Conservation (phyloP, 2,113 vertebrate genomes). For the Laterallus jamaicensis region DNA sequence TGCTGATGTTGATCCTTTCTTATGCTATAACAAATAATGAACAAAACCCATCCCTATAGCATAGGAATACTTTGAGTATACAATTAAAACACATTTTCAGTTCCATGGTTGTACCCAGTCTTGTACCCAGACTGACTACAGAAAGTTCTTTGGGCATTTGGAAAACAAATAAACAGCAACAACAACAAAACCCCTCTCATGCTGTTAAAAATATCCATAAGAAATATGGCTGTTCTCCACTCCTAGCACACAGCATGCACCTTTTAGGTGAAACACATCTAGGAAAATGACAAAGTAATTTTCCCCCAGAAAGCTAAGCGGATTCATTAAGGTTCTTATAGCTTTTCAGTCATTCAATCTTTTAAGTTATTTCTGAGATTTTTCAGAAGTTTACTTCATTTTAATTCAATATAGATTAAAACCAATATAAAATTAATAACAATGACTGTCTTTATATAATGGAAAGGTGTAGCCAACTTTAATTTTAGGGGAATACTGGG, state of each 20-base stretch:
- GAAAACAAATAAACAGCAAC: not conserved
- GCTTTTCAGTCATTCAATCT: not conserved
- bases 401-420: not conserved
- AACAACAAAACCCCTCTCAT: not conserved
- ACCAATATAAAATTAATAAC: not conserved
- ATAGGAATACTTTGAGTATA: not conserved
- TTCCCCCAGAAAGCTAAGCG: not conserved
- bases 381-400: not conserved
- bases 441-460: not conserved
- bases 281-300: not conserved
- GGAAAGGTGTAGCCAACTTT: not conserved
- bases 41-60: not conserved
- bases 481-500: not conserved
- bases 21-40: slow-evolving; percentile 14
- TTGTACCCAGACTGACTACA: not conserved
- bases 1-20: slow-evolving; percentile 14
- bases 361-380: not conserved
- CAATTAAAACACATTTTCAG: not conserved
- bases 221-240: not conserved
- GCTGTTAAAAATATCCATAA: not conserved
- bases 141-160: not conserved
- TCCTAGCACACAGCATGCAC: not conserved
- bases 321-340: not conserved
- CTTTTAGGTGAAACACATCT: not conserved
- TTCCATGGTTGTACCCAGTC: not conserved